Base-by-base conservation (phyloP, 2,797 vertebrate genomes). In the Mus minutoides region DNA sequence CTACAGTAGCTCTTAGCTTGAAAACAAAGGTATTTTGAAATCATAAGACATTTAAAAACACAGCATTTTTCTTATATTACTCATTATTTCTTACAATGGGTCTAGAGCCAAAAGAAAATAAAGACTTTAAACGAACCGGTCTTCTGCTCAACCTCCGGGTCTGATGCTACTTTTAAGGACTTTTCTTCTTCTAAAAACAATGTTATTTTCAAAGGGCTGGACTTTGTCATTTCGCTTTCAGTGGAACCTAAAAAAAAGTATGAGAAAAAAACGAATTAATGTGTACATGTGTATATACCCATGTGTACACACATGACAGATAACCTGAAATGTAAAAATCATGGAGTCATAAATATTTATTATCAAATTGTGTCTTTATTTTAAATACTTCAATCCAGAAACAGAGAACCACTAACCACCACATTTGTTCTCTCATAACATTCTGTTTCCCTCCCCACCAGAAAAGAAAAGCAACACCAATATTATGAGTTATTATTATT, bases 141-240 rank as follows among this genome's bases (percentile, higher is more conserved):
- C 4, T 93, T 54, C 62, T 97, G 94, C 6, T 98, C 96, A 76
- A 84, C 84, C 92, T 97, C 93, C n/a, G 97, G 96, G 8, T 92
- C 96, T 97, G 98, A 93, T 26, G 67, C n/a, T 0, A 0, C 71
- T 98, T 98, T 97, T 62, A 89, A 88, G 86, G 97, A 95, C 92
- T 97, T 98, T 88, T 98, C n/a, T 58, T 97, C 97, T 96, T 98
- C 97, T 14, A 77, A 92, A 54, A 97, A 49, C 31, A 97, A 88
- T 2, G 86, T 83, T 0, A 78, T 97, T 88, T 92, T 99, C 97
- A 98, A 95, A 89, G 98, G 98, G 91, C 98, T 99, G 91, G 98
- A 97, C 58, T 99, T 98, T 89, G 40, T 90, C 95, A 98, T 98
- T 95, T 98, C 93, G 67, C 43, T 58, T 87, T 97, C 98, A 95